These are phyloP conservation scores for Philereme vetulata DNA, from an alignment of 2,888 invertebrate species.

Conservation along the genomic window DNA sequence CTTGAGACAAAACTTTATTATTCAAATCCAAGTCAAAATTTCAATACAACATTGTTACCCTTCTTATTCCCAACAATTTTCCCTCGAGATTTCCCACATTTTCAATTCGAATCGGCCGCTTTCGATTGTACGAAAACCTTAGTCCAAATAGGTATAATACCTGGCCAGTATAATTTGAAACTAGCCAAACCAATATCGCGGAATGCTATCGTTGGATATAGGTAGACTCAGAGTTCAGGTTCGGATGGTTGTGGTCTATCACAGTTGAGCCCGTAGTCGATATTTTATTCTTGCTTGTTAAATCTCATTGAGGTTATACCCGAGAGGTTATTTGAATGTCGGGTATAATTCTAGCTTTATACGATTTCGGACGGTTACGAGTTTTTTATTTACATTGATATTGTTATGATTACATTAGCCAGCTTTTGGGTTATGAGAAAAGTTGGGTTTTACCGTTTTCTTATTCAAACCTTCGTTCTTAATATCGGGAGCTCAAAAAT, in stretches of 20 bases:
- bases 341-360: constrained; percentile 43
- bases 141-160: constrained; percentile 52
- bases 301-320: constrained; percentile 73
- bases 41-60: constrained; percentile 45
- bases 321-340: constrained; percentile 54
- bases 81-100: constrained; percentile 74
- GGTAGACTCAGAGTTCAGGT: constrained; percentile 29
- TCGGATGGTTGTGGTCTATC: constrained; percentile 47
- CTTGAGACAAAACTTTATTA: constrained; percentile 19
- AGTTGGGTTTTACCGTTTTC: constrained; percentile 21
- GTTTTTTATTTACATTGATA: constrained; percentile 34
- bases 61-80: constrained; percentile 50
- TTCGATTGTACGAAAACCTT: constrained; percentile 72
- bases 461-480: constrained; percentile 5
- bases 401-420: constrained; percentile 32
- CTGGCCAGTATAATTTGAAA: constrained; percentile 47
- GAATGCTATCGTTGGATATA: constrained; percentile 13
- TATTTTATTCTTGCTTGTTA: constrained; percentile 78
- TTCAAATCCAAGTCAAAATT: constrained; percentile 45
- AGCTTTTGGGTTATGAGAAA: constrained; percentile 21
- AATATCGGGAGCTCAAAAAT: background rate
- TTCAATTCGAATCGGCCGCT: constrained; percentile 69
- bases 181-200: constrained; percentile 25
- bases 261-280: constrained; percentile 63
- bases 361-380: constrained; percentile 33